Conservation (phyloP, 1,140 invertebrate genomes). For the Bathynomus jamesi region DNA sequence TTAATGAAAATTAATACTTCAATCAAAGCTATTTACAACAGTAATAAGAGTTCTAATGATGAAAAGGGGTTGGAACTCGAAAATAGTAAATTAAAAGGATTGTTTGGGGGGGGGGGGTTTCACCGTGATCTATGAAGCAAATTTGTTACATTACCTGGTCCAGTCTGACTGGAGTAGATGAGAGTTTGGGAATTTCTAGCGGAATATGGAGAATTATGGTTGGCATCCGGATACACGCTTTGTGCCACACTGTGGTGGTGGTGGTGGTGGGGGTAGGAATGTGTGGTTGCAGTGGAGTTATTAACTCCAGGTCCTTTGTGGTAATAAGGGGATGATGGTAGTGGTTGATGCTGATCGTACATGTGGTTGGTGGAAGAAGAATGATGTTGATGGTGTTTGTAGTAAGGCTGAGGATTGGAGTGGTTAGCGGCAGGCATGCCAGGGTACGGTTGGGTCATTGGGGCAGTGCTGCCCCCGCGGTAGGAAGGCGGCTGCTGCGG, state of each 20-base stretch:
- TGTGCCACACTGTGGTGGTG: background rate
- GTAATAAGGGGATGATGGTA: background rate
- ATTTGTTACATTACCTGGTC: background rate
- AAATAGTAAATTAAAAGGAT: too few relatives aligned
- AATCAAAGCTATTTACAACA: too few relatives aligned
- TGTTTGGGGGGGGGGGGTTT: too few relatives aligned
- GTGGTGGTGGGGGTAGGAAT: background rate
- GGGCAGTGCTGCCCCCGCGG: background rate
- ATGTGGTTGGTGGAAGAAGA: background rate
- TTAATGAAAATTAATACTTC: too few relatives aligned
- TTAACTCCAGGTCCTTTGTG: background rate
- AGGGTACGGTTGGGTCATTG: background rate
- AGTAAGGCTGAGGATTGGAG: background rate
- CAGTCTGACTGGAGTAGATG: background rate
- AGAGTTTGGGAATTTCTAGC: background rate
- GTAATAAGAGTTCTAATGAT: too few relatives aligned
- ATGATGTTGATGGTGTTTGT: background rate
- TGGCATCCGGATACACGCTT: background rate
- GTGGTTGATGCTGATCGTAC: background rate
- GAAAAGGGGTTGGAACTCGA: too few relatives aligned
- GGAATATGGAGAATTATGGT: background rate
- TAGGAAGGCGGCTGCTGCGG: background rate
- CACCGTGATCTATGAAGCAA: too few relatives aligned
- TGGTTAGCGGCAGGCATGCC: background rate
- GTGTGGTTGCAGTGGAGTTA: background rate